A percentile compares a stretch with the other conserved stretches of the same genome.
These are phyloP conservation scores for Cryptotis parvus DNA, from an alignment of 2,113 vertebrate genomes.

Conservation along the genomic window DNA sequence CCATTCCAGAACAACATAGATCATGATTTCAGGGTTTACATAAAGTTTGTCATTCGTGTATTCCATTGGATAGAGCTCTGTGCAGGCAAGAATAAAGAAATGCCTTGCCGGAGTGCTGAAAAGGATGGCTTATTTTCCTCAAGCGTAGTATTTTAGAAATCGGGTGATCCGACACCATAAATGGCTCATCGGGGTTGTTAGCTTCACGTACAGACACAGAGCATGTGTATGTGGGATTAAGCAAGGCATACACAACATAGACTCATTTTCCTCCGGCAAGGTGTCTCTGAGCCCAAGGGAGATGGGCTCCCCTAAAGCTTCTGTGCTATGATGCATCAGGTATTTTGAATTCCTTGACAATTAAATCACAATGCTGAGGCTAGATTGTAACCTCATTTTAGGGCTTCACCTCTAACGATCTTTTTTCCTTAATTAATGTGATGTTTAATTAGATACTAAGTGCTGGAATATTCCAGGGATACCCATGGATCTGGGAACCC, in stretches of 20 bases:
- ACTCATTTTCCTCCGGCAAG: conserved; percentile 68
- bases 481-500: conserved; percentile 37
- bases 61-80: conserved; percentile 23
- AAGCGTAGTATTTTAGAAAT: conserved; percentile 33
- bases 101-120: conserved; percentile 2
- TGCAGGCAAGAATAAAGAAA: conserved; percentile 5
- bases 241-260: conserved; percentile 35
- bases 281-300: conserved; percentile 50
- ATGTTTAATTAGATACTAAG: conserved; percentile 61
- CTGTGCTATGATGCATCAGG: neutral
- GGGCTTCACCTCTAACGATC: conserved; percentile 47
- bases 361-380: conserved; percentile 37
- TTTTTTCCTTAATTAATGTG: conserved; percentile 55
- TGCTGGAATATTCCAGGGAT: neutral
- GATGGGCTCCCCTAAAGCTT: conserved; percentile 12
- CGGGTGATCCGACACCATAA: neutral
- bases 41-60: conserved; percentile 54
- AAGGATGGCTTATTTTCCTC: conserved; percentile 33
- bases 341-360: accelerated
- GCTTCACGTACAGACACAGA: neutral
- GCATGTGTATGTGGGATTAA: conserved; percentile 24
- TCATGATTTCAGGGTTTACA: neutral
- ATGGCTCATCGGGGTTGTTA: neutral
- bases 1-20: neutral
- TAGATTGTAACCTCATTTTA: conserved; percentile 60